Evolutionary conservation across 1,140 invertebrate species (phyloP).

Genomic region (Sinonovacula constricta): DNA sequence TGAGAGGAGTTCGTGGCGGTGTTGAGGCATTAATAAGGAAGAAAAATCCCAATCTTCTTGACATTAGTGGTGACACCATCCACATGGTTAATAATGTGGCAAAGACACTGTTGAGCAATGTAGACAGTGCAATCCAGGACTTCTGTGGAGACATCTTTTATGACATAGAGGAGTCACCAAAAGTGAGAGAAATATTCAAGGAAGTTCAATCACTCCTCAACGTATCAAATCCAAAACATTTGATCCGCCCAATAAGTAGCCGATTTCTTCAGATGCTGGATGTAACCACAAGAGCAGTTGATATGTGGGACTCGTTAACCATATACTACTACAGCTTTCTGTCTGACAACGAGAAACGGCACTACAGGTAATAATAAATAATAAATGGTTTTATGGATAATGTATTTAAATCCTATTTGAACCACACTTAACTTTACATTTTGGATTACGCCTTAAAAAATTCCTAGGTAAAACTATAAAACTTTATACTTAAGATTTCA

Average conservation of each 20-base stretch:
- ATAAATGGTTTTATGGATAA: no score
- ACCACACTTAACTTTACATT: no score
- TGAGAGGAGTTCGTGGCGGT: slow-evolving; percentile 30
- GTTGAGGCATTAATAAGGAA: slow-evolving; percentile 18
- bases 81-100: slow-evolving; percentile 41
- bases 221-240: not conserved
- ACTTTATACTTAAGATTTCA: no score
- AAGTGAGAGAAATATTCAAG: not conserved
- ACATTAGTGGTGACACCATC: slow-evolving; percentile 43
- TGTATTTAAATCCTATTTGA: no score
- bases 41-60: slow-evolving; percentile 31
- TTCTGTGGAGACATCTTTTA: slow-evolving; percentile 1
- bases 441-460: no score
- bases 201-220: not conserved
- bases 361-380: no score
- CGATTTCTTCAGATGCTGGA: slow-evolving; percentile 18
- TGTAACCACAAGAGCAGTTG: not conserved
- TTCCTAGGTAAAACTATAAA: no score
- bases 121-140: not conserved
- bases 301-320: no score
- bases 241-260: not conserved
- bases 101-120: slow-evolving; percentile 12
- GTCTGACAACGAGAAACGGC: no score
- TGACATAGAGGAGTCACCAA: slow-evolving; percentile 24
- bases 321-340: no score